Conservation (phyloP, 2,888 invertebrate species). For the Caenorhabditis angaria region DNA sequence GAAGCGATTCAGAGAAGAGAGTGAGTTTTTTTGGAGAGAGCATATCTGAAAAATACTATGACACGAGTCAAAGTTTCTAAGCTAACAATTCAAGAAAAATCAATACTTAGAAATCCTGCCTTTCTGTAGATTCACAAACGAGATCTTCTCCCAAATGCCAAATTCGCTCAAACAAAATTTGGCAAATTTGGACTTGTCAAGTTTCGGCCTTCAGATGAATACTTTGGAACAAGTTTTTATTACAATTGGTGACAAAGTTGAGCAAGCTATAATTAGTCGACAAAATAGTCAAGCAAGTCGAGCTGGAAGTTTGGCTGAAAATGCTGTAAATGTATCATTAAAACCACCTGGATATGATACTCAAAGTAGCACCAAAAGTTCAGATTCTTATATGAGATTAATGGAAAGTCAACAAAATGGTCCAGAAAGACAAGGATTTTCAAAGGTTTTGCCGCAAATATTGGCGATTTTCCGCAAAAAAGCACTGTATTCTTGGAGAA, state of each 20-base stretch:
- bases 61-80: no score
- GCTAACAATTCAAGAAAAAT: no score
- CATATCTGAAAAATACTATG: no score
- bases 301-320: slow-evolving; percentile 12
- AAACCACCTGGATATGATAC: slow-evolving; percentile 35
- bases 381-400: slow-evolving; percentile 32
- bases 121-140: not conserved
- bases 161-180: slow-evolving; percentile 23
- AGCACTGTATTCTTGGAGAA: slow-evolving; percentile 28
- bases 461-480: slow-evolving; percentile 39
- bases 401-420: slow-evolving; percentile 42
- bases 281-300: slow-evolving; percentile 32
- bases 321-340: slow-evolving; percentile 12
- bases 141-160: slow-evolving; percentile 10
- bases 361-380: slow-evolving; percentile 37
- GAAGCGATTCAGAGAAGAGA: slow-evolving; percentile 32
- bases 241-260: slow-evolving; percentile 36
- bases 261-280: slow-evolving; percentile 27
- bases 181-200: slow-evolving; percentile 22
- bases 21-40: slow-evolving; percentile 21
- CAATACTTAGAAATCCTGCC: not conserved
- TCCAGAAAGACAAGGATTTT: slow-evolving; percentile 21
- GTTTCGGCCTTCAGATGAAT: slow-evolving; percentile 64
- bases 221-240: slow-evolving; percentile 61
- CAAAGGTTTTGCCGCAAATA: slow-evolving; percentile 21